Conservation (phyloP, 1,140 invertebrate species). For the Atopsyche davidsoni region DNA sequence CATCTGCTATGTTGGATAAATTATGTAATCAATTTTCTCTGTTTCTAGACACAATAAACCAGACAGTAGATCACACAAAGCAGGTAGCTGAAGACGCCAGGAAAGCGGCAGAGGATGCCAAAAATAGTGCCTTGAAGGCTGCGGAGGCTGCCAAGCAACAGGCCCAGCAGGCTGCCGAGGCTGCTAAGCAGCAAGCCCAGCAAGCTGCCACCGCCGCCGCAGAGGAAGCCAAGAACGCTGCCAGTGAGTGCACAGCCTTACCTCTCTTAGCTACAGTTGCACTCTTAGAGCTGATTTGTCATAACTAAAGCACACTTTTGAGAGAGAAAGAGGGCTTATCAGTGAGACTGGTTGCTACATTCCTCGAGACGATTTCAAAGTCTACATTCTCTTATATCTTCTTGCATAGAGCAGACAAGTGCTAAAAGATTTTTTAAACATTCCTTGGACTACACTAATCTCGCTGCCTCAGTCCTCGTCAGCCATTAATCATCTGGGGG, state of each 20-base stretch:
- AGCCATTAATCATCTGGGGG: no score
- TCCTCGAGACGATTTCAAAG: no score
- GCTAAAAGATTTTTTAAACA: no score
- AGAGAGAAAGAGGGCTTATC: no score
- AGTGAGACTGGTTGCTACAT: no score
- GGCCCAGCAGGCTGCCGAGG: conserved; percentile 38
- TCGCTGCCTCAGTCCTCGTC: no score
- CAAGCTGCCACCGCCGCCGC: conserved; percentile 32
- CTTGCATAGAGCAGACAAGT: no score
- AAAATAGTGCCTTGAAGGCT: conserved; percentile 32
- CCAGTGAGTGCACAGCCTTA: conserved; percentile 28
- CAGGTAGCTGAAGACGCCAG: conserved; percentile 40
- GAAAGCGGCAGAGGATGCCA: conserved; percentile 27
- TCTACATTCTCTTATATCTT: no score
- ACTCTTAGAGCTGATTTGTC: no score
- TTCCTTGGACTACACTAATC: no score
- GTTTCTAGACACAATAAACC: conserved; percentile 40
- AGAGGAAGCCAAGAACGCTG: conserved; percentile 19
- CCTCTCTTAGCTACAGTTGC: no score
- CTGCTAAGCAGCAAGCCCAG: conserved; percentile 40
- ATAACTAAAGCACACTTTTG: no score
- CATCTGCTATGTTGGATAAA: background rate
- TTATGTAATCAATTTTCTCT: background rate
- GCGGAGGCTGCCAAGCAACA: conserved; percentile 43
- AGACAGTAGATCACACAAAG: conserved; percentile 44